Evolutionary conservation across 2,888 invertebrate species (phyloP), one percentile per base, ranked within the genome.

Genomic region (Synanthedon andrenaeformis): DNA sequence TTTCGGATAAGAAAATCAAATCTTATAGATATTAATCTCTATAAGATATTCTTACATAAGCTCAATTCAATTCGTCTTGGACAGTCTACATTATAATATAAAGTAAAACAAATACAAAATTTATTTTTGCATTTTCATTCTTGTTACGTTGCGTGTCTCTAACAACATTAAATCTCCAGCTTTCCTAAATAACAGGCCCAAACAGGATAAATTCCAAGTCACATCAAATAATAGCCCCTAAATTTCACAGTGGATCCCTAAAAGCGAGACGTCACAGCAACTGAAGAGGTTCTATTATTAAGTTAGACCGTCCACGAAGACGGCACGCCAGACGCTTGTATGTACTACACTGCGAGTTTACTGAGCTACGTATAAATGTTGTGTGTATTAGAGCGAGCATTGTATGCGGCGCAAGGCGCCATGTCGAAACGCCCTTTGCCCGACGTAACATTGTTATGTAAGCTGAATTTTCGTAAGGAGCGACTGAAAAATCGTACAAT

Each of bases 211-310:
- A 45, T 45, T 45, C 45, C n/a, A 45, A 45, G 45, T 45, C 45
- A 45, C 45, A 45, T 45, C 45, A 45, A 45, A 45, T 45, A 45
- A 45, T 45, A 45, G 45, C 14, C 45, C 45, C 45, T 45, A 49
- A 49, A 49, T 49, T 49, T 49, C 23, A 23, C 49, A 19, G 17
- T 17, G 17, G 23, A 76, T 72, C 75, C 74, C 80, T 60, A 72
- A 71, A 72, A 75, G 67, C 69, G 67, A 73, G 70, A 76, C 70
- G 74, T 76, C 74, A 72, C 71, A 66, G 69, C 64, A 61, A 70
- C 71, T 66, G 70, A 74, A 79, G 76, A 82, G 79, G 77, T 83
- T 84, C 74, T 79, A 76, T 83, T 86, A 87, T 86, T 83, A 78
- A 79, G 83, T 86, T 83, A 86, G 76, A 72, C 70, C 72, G 74